Evolutionary conservation across 2,888 invertebrate species (phyloP).

Genomic region (Yponomeuta plumbellus): DNA sequence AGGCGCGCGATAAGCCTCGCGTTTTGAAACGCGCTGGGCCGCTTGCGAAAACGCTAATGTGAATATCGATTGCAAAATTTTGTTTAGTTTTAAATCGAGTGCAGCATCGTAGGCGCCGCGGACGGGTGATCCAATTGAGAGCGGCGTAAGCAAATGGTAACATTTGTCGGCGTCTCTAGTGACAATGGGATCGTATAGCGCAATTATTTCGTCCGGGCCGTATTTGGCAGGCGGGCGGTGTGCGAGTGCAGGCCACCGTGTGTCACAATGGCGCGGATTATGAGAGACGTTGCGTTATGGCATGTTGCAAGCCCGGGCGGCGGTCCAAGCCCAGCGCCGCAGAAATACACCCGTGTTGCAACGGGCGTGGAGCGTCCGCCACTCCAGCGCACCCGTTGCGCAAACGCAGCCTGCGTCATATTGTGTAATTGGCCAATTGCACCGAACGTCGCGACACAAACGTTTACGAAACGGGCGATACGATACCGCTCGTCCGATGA

Average conservation of each 20-base stretch:
- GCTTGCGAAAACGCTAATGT: conserved; percentile 77
- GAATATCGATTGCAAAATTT: conserved; percentile 75
- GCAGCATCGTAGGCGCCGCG: conserved; percentile 35
- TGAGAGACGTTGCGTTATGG: conserved; percentile 73
- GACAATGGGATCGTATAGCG: conserved; percentile 60
- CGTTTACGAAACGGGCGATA: conserved; percentile 52
- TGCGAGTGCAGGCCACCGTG: conserved; percentile 41
- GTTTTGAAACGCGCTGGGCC: conserved; percentile 72
- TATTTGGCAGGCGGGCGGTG: conserved; percentile 63
- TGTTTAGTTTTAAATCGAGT: conserved; percentile 70
- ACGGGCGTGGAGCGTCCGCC: conserved; percentile 69
- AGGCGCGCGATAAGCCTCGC: conserved; percentile 70
- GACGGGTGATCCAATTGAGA: not conserved
- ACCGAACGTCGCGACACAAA: conserved; percentile 37
- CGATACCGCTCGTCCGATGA: conserved; percentile 55
- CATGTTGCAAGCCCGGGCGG: conserved; percentile 74
- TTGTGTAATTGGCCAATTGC: conserved; percentile 61
- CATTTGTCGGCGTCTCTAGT: conserved; percentile 36
- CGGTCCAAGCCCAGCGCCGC: conserved; percentile 61
- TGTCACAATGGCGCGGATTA: conserved; percentile 72
- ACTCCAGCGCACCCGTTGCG: conserved; percentile 39
- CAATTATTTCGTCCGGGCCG: conserved; percentile 43
- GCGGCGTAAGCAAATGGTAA: conserved; percentile 33
- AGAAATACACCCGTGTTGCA: conserved; percentile 75
- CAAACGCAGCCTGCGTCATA: conserved; percentile 43